Evolutionary conservation across 2,113 vertebrate genomes (phyloP), one percentile per base, ranked within the genome.

Genomic region (Paradoxurus hermaphroditus): DNA sequence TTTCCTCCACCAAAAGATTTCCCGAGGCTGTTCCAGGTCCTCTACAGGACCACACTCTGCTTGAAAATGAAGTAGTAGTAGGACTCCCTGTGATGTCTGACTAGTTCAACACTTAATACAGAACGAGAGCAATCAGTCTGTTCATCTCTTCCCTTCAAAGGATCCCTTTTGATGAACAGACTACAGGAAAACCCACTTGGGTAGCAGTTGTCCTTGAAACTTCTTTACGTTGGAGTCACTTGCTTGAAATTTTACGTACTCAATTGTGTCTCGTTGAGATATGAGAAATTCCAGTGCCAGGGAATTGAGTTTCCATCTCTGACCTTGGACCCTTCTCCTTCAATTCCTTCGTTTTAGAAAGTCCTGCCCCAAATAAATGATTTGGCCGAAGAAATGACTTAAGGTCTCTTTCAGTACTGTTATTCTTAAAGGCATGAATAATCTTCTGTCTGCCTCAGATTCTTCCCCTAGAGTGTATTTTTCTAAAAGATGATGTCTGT

Each of bases 401-500:
- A 21, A 75, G 15, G 63, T 77, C 31, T 46, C 39, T 51, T 86
- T 81, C 65, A 5, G 34, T 13, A 12, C 72, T 49, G 29, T 63
- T 73, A 29, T 91, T 65, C 89, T 95, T 88, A 53, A 91, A 87
- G 68, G 51, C 8, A 0, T 18, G 29, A 49, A 34, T 53, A 72
- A 59, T 49, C 39, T 72, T 83, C 62, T 73, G 4, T 51, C 14
- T 14, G 11, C 46, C 59, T 90, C 34, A 49, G 77, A 46, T 44
- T 44, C 53, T 75, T 65, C 70, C 70, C 41, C 39, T 72, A 16
- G 62, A 44, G 83, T 79, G 6, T 65, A 27, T 67, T 97, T 97
- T 91, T 79, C 84, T 92, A 68, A 86, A 96, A 95, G 90, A 83
- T 46, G 21, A 3, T 93, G 46, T 77, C 46, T 73, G 62, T 86